Base-by-base conservation (phyloP, 2,797 vertebrate species). In the Salmo trutta region DNA sequence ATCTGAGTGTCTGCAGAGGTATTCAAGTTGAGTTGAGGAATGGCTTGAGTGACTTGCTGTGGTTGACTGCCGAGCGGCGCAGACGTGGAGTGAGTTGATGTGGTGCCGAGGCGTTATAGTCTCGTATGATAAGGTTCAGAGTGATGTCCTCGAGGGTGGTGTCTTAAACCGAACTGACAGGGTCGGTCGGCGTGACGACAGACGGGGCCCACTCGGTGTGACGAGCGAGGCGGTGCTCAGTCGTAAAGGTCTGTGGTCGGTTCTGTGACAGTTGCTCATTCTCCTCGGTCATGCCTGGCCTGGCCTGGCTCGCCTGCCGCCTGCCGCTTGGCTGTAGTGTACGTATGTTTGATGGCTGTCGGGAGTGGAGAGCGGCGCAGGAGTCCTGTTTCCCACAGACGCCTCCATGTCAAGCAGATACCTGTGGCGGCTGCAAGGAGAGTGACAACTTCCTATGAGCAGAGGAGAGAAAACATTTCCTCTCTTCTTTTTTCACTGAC, bases 301-400 rank as follows among this genome's bases (percentile, higher is more conserved):
- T 7, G 65, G 65, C 14, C 65, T 14, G 27, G 65, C 29, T 31
- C 24, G 65, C 27, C 12, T 29, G 65, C 27, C 24, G 65, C 27
- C 24, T 29, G 65, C 27, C 24, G 3, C 27, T 29, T 5, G 5
- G 24, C 24, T 31, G 24, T 16, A 10, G 65, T 14, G 10, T 14
- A n/a, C 14, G 62, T 65, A 29, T 65, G 62, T 65, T 27, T 65
- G 62, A 65, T 7, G 62, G 62, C 62, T 65, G 62, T 65, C 62
- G 21, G 62, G 10, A 12, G 62, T n/a, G 24, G 4, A 24, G 21
- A 24, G 62, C 7, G 14, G 24, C 24, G 21, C 24, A 27, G 24
- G 62, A 15, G 24, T 24, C 21, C 24, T 65, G 62, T 65, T 29
- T 29, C 62, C 62, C 10, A 65, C 62, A 47, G 24, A n/a, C 14